Evolutionary conservation across 2,113 vertebrate genomes (phyloP), one percentile per base, ranked within the genome.

Genomic region (Philantomba maxwellii): DNA sequence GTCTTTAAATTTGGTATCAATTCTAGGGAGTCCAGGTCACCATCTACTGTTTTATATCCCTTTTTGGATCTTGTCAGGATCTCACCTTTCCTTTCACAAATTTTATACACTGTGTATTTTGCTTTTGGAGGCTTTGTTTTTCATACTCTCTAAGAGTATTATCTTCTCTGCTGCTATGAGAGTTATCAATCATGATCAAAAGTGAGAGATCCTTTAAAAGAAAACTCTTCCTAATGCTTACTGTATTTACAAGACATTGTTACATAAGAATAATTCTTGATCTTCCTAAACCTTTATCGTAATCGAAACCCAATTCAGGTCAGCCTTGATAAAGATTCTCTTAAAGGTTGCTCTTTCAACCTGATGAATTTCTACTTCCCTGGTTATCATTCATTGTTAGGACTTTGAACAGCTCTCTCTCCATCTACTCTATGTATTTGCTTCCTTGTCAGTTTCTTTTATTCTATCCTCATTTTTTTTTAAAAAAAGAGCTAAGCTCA

Each of bases 1-100:
- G 39, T 86, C 88, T 97, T 92, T 92, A 87, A 87, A 92, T 80
- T 95, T 88, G 47, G 36, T 21, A 75, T 85, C 62, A 28, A 77
- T n/a, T 90, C 21, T 86, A 89, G 19, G 4, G 19, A 90, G 39
- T 85, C 6, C 62, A 96, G 66, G 39, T 95, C 77, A 60, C 33
- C 43, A 49, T 62, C 17, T 75, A 73, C 51, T 78, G 39, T 51
- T 89, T 70, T 57, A 16, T 62, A 60, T 66, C 2, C 10, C 84
- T 57, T 51, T 55, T 16, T 81, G 45, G 39, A 85, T 13, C 26
- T 93, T 87, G 14, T 87, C 51, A 87, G 28, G 33, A 60, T 64
- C n/a, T 95, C 62, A 58, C 7, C 25, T 89, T 62, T 95, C 45
- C 28, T 92, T 91, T 81, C 78, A 58, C 11, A 73, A 36, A 78